A percentile compares a stretch with the other conserved stretches of the same genome.
phyloP scores from a whole-genome alignment of 2,797 vertebrate genomes.

The Myotis planiceps region DNA sequence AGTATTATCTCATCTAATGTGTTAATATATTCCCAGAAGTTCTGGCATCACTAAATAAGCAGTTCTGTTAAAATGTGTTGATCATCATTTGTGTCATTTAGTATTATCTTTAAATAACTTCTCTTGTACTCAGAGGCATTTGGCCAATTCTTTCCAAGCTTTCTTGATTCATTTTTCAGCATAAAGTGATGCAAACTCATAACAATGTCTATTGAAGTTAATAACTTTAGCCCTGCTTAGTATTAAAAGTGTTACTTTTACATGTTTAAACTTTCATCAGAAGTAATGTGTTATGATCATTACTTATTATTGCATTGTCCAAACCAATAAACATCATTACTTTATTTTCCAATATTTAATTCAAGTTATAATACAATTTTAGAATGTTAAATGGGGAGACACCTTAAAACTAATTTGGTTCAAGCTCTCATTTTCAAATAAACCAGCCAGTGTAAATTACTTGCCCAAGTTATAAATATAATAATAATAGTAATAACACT shows the following conservation, averaged over 20 bases:
- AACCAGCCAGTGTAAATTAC: not conserved
- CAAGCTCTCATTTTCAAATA: not conserved
- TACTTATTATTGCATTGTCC: not conserved
- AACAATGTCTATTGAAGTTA: slow-evolving; percentile 1
- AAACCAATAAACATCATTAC: not conserved
- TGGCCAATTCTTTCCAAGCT: not conserved
- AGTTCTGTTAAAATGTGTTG: slow-evolving; percentile 15
- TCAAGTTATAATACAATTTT: not conserved
- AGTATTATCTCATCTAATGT: not conserved
- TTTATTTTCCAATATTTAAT: not conserved
- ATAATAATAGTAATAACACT: not conserved
- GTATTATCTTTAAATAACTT: slow-evolving; percentile 26
- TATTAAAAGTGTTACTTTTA: not conserved
- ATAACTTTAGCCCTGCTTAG: not conserved
- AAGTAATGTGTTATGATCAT: not conserved
- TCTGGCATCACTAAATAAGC: not conserved
- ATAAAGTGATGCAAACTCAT: not conserved
- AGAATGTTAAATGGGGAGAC: not conserved
- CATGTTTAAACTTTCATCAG: not conserved
- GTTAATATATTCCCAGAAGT: slow-evolving; percentile 43
- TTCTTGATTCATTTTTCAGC: slow-evolving; percentile 7
- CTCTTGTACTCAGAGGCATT: not conserved
- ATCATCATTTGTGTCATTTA: not conserved
- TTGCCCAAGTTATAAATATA: not conserved
- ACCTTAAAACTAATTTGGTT: not conserved